phyloP scores from a whole-genome alignment of 1,140 invertebrate species.

The Macrobrachium nipponense region DNA sequence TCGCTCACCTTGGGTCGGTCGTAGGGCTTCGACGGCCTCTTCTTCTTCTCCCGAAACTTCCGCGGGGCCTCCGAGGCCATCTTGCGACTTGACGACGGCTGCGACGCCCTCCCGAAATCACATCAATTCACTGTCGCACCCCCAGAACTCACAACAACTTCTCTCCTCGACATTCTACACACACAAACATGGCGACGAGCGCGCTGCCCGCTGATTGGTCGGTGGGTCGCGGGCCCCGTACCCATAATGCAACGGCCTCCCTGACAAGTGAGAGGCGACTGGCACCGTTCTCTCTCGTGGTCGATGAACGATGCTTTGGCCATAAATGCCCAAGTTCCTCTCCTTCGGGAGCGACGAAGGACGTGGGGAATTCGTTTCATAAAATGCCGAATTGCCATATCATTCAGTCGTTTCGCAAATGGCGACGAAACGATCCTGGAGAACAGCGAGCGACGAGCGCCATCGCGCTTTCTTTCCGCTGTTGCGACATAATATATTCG shows the following conservation, averaged over 20 bases:
- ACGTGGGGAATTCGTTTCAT: too few relatives aligned
- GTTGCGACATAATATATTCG: too few relatives aligned
- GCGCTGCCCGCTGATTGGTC: constrained; percentile 49
- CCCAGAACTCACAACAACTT: constrained; percentile 17
- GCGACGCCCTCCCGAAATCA: constrained; percentile 26
- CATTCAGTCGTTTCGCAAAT: too few relatives aligned
- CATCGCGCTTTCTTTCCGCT: too few relatives aligned
- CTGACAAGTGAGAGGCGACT: too few relatives aligned
- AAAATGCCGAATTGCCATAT: too few relatives aligned
- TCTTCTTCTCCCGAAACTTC: constrained; percentile 47
- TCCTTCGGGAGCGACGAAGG: too few relatives aligned
- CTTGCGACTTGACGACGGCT: constrained; percentile 15
- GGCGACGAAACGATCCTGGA: too few relatives aligned
- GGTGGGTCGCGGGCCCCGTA: not conserved
- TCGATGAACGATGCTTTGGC: too few relatives aligned
- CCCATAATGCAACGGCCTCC: constrained; percentile 23
- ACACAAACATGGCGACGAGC: constrained; percentile 58
- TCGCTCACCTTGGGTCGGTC: constrained; percentile 50
- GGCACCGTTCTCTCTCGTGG: too few relatives aligned
- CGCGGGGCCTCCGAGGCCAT: constrained; percentile 55
- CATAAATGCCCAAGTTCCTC: too few relatives aligned
- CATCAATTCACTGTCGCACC: constrained; percentile 44
- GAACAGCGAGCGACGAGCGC: too few relatives aligned
- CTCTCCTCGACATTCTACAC: constrained; percentile 11
- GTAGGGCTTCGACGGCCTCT: constrained; percentile 41